Conservation (phyloP, 1,140 invertebrate genomes). For the Stegodyphus dumicola region DNA sequence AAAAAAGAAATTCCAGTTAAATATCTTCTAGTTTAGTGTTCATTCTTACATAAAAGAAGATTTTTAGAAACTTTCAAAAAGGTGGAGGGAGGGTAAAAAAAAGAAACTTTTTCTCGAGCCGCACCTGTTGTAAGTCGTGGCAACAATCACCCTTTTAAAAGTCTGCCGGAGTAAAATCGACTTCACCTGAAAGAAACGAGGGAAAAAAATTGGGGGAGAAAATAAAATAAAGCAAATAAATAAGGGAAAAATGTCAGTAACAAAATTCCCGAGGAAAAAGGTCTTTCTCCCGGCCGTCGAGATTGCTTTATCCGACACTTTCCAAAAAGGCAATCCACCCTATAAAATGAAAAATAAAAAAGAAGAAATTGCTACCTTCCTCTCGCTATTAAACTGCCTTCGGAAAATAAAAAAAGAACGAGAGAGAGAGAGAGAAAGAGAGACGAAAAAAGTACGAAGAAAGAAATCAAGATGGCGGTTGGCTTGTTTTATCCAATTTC, state of each 20-base stretch:
- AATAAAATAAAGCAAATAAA: not conserved
- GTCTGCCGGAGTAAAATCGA: not conserved
- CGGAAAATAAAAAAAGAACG: no score
- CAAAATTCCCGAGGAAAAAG: not conserved
- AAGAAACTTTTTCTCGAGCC: not conserved
- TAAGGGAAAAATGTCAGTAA: not conserved
- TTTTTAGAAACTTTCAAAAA: no score
- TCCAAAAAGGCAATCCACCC: constrained; percentile 35
- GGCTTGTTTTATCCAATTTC: constrained; percentile 40
- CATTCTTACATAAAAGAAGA: no score
- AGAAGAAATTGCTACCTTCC: constrained; percentile 30
- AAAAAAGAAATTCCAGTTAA: no score
- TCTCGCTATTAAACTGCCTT: constrained; percentile 3
- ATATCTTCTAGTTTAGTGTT: no score
- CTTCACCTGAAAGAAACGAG: not conserved
- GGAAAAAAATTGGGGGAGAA: not conserved
- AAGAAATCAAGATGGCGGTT: constrained; percentile 27
- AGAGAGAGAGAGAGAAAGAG: not conserved
- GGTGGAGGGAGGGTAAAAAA: not conserved
- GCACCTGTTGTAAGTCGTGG: constrained; percentile 11
- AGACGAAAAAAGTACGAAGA: not conserved
- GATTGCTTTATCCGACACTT: constrained; percentile 40
- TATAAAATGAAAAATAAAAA: constrained; percentile 9
- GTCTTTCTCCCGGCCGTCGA: constrained; percentile 18
- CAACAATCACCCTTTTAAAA: constrained; percentile 20